These are phyloP conservation scores for Channallabes apus DNA, from an alignment of 2,797 vertebrate species.

Conservation along the genomic window DNA sequence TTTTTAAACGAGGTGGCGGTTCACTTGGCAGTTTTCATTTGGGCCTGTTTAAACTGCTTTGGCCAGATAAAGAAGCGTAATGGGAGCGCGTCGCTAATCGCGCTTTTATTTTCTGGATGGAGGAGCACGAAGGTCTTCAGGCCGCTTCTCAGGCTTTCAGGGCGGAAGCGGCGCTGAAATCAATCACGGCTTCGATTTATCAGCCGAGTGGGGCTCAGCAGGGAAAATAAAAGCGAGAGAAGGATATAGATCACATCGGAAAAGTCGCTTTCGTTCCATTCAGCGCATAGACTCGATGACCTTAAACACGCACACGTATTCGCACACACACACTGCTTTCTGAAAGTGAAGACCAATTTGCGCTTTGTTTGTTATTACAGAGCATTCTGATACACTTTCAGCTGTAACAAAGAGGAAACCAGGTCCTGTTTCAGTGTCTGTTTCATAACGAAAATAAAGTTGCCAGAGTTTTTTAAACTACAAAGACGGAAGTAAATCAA, in stretches of 20 bases:
- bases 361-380: neutral
- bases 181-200: slow-evolving; percentile 49
- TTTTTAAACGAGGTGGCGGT: slow-evolving; percentile 41
- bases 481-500: neutral
- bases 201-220: neutral
- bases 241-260: slow-evolving; percentile 28
- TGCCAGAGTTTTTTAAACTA: neutral
- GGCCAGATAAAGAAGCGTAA: slow-evolving; percentile 59
- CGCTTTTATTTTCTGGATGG: slow-evolving; percentile 79
- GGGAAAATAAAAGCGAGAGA: slow-evolving; percentile 18
- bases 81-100: slow-evolving; percentile 66
- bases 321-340: neutral
- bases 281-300: slow-evolving; percentile 9
- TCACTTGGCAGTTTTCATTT: slow-evolving; percentile 43
- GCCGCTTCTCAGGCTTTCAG: slow-evolving; percentile 68
- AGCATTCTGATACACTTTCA: neutral
- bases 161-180: slow-evolving; percentile 51
- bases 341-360: slow-evolving; percentile 2
- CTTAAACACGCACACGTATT: neutral
- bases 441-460: neutral
- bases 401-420: neutral
- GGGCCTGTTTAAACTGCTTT: slow-evolving; percentile 44
- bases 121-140: slow-evolving; percentile 69
- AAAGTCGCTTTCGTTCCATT: slow-evolving; percentile 3
- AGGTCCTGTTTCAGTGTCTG: neutral